phyloP scores from a whole-genome alignment of 92 coral and sea anemone genomes.

The Scolanthus callimorphus region DNA sequence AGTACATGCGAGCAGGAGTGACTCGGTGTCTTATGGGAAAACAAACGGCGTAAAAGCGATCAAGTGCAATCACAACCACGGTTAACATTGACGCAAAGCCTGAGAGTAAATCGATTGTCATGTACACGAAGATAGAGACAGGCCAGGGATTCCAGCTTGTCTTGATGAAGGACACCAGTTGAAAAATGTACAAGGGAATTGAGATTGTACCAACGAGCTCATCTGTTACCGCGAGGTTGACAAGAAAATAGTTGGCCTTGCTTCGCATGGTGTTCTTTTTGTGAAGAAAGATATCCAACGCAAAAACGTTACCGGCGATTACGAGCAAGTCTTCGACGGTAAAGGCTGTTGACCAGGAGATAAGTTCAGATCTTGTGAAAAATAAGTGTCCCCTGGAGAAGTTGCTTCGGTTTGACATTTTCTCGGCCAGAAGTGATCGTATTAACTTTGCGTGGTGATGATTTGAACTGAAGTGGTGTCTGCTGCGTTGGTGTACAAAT shows the following conservation, averaged over 20 bases:
- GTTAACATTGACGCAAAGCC: constrained; percentile 73
- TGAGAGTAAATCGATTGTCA: constrained; percentile 45
- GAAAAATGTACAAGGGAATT: constrained; percentile 57
- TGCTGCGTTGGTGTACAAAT: too few species aligned
- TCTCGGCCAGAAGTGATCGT: too few species aligned
- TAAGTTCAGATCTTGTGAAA: constrained; percentile 2
- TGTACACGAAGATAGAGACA: constrained; percentile 27
- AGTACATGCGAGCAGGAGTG: constrained; percentile 21
- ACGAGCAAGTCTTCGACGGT: constrained; percentile 38
- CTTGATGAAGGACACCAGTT: constrained; percentile 20
- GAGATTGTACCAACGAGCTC: constrained; percentile 59
- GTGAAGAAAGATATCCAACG: constrained; percentile 28
- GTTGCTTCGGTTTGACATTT: too few species aligned
- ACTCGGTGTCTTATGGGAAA: constrained; percentile 65
- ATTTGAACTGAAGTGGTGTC: too few species aligned
- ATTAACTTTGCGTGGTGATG: too few species aligned
- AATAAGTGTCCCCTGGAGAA: too few species aligned
- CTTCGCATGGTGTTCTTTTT: constrained; percentile 31
- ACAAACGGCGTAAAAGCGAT: constrained; percentile 63
- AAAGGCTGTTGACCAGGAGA: constrained; percentile 49
- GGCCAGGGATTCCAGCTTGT: neutral
- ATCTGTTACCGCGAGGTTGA: constrained; percentile 69
- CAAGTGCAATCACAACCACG: constrained; percentile 57
- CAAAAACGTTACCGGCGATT: constrained; percentile 36
- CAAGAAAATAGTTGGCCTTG: constrained; percentile 49